Conservation (phyloP, 2,888 invertebrate species). For the Minunthozetes semirufus region DNA sequence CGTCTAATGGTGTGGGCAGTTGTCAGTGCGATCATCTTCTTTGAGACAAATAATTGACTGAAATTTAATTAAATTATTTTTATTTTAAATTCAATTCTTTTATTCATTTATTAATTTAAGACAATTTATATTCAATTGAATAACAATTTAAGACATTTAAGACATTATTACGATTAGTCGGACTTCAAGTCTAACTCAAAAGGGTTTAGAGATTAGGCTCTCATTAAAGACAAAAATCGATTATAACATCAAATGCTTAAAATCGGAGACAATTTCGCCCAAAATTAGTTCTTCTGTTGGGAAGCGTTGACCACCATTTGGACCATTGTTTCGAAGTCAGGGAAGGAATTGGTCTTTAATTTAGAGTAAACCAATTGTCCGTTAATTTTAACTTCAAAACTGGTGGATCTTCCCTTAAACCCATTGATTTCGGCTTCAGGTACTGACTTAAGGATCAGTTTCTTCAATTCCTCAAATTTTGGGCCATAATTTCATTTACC, state of each 20-base stretch:
- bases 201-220: neutral
- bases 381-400: conserved; percentile 66
- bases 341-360: conserved; percentile 63
- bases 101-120: no score
- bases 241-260: neutral
- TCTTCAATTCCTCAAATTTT: conserved; percentile 13
- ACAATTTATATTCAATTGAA: no score
- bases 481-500: neutral
- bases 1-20: conserved; percentile 42
- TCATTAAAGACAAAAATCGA: conserved; percentile 5
- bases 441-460: conserved; percentile 44
- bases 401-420: conserved; percentile 56
- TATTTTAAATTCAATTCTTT: no score
- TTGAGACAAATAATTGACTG: neutral
- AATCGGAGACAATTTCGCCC: neutral
- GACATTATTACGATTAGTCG: neutral
- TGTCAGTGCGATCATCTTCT: conserved; percentile 41
- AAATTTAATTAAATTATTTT: no score
- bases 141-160: no score
- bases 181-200: conserved; percentile 2
- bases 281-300: neutral
- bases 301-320: neutral
- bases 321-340: conserved; percentile 60
- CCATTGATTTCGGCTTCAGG: conserved; percentile 58
- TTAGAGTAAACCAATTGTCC: conserved; percentile 65